These are phyloP conservation scores for Aplochiton taeniatus DNA, from an alignment of 2,797 vertebrate species.

Conservation along the genomic window DNA sequence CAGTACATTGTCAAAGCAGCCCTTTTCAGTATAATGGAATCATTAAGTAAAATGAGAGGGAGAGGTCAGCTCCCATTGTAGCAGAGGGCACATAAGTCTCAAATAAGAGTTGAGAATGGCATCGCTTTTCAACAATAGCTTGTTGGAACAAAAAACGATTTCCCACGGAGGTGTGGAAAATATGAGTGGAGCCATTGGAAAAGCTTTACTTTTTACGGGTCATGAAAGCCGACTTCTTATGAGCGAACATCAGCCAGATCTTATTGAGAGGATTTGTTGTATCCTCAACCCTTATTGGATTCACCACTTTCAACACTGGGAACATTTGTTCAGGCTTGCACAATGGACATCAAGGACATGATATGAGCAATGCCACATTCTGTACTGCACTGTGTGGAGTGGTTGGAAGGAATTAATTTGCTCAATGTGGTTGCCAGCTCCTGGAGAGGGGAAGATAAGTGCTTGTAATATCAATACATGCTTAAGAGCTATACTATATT, in stretches of 20 bases:
- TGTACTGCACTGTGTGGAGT: no score
- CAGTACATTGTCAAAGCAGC: background rate
- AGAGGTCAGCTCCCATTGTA: background rate
- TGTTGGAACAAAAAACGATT: background rate
- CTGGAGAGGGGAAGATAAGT: no score
- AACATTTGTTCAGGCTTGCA: no score
- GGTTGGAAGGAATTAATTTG: no score
- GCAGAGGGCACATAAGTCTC: background rate
- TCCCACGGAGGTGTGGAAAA: background rate
- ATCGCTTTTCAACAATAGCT: background rate
- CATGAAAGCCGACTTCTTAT: background rate
- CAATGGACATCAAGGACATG: no score
- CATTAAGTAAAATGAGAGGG: slow-evolving; percentile 4
- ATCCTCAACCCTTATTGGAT: no score
- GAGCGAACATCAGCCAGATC: no score
- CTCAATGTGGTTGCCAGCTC: no score
- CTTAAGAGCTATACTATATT: no score
- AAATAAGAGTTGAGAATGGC: background rate
- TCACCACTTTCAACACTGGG: no score
- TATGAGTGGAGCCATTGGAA: background rate
- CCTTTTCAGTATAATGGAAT: slow-evolving; percentile 11
- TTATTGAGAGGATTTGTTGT: background rate
- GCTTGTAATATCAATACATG: no score
- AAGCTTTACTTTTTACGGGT: background rate
- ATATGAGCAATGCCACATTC: no score